Percentiles rank a stretch among this genome's conserved stretches.
phyloP scores from a whole-genome alignment of 2,797 vertebrate genomes.

The Chrysocyon brachyurus region DNA sequence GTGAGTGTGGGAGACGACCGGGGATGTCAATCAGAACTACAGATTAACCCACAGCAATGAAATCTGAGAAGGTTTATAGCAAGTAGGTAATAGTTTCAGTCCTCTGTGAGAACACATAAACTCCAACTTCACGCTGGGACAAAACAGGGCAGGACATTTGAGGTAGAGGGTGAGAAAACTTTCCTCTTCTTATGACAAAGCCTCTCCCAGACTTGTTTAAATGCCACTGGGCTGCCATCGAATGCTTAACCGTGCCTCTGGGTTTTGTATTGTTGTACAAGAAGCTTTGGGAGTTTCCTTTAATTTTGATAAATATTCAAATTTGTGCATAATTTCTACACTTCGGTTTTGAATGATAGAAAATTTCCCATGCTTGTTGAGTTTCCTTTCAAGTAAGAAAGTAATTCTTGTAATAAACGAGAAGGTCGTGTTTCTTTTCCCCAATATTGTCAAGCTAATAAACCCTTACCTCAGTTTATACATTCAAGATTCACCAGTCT shows the following conservation, averaged over 20 bases:
- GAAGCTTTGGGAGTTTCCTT: constrained; percentile 70
- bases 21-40: constrained; percentile 82
- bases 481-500: constrained; percentile 54
- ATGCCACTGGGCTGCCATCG: background rate
- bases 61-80: constrained; percentile 92
- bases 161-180: constrained; percentile 80
- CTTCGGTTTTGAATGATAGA: constrained; percentile 82
- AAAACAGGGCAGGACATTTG: constrained; percentile 78
- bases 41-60: constrained; percentile 89
- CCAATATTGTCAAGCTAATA: constrained; percentile 13
- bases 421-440: constrained; percentile 60
- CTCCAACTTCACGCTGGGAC: constrained; percentile 87
- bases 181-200: constrained; percentile 82
- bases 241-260: background rate
- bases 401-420: constrained; percentile 72
- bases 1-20: constrained; percentile 78
- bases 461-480: constrained; percentile 36
- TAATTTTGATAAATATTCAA: constrained; percentile 75
- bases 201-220: constrained; percentile 56
- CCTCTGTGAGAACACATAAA: constrained; percentile 82
- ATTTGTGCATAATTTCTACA: constrained; percentile 76
- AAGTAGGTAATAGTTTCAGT: constrained; percentile 91
- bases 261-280: constrained; percentile 65
- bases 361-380: constrained; percentile 74
- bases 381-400: constrained; percentile 80